Conservation (phyloP, 1,140 invertebrate genomes). For the Apocrypta bakeri region DNA sequence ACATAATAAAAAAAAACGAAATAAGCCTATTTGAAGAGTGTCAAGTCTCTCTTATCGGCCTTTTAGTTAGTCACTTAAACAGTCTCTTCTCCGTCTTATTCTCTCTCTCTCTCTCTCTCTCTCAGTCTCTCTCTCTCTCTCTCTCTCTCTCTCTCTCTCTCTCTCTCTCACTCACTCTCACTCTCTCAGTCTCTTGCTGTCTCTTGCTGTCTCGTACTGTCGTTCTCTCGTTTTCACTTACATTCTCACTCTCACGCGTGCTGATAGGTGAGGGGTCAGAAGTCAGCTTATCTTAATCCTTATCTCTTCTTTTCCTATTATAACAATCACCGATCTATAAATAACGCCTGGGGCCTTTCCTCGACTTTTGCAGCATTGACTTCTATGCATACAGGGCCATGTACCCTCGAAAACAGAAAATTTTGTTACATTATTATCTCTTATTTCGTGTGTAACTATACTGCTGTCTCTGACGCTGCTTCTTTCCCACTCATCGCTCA, state of each 20-base stretch:
- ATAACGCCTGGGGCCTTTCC: slow-evolving; percentile 20
- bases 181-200: neutral
- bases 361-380: slow-evolving; percentile 40
- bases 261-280: slow-evolving; percentile 56
- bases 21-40: slow-evolving; percentile 33
- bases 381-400: neutral
- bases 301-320: slow-evolving; percentile 49
- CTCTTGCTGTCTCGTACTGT: slow-evolving; percentile 21
- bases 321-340: slow-evolving; percentile 37
- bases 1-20: slow-evolving; percentile 42
- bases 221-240: neutral
- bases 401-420: slow-evolving; percentile 10
- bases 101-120: neutral
- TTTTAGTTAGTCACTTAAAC: slow-evolving; percentile 38
- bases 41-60: slow-evolving; percentile 26
- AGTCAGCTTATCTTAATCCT: slow-evolving; percentile 57
- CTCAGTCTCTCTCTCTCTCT: neutral
- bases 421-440: slow-evolving; percentile 24
- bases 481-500: neutral
- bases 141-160: slow-evolving; percentile 14
- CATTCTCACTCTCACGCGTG: slow-evolving; percentile 23
- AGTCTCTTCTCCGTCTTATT: slow-evolving; percentile 29
- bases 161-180: slow-evolving; percentile 1
- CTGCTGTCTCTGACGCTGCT: neutral
- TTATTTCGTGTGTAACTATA: neutral